Base-by-base conservation (phyloP, 2,113 vertebrate species). In the Sebastes fasciatus region DNA sequence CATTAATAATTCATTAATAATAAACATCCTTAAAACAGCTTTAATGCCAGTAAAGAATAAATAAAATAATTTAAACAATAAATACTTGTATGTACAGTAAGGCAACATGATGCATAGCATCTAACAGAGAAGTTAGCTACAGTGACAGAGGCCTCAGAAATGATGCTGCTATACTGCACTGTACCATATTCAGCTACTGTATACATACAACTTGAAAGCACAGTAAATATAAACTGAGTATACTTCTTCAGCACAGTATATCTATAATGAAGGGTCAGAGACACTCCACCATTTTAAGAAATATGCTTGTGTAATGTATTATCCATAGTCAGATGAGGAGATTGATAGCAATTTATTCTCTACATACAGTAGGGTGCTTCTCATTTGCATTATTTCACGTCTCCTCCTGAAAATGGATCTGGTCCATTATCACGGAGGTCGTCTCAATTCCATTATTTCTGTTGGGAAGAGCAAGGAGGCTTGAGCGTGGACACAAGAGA, bases 31-130 rank as follows among this genome's bases (percentile, higher is more conserved):
- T 55, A 84, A 43, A 86, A 78, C 66, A 86, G 10, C 74, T 86
- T 82, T 64, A 76, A 89, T 85, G 52, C 26, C 71, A 86, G 83
- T 83, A 58, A 54, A 76, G 65, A 92, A 93, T 94, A 93, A 93
- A 94, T 94, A 89, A 75, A 92, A 93, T 93, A 93, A 93, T 80
- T 93, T 90, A 93, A 86, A 79, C 74, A 90, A 89, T 91, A 89
- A 91, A 90, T 91, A 89, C 65, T 85, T 62, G 69, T 83, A 84
- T 86, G n/a, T 88, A 93, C 86, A 89, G 71, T 82, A 88, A 90
- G 91, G 75, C 77, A 67, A 90, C 72, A 79, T 58, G 92, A 94
- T 93, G 88, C 91, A 93, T 81, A 83, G 92, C 92, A 94, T 91
- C 92, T 84, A 87, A 84, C 52, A 77, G 75, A 87, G 57, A 65